Base-by-base conservation (phyloP, 2,888 invertebrate species). In the Macrostomum cliftonense region DNA sequence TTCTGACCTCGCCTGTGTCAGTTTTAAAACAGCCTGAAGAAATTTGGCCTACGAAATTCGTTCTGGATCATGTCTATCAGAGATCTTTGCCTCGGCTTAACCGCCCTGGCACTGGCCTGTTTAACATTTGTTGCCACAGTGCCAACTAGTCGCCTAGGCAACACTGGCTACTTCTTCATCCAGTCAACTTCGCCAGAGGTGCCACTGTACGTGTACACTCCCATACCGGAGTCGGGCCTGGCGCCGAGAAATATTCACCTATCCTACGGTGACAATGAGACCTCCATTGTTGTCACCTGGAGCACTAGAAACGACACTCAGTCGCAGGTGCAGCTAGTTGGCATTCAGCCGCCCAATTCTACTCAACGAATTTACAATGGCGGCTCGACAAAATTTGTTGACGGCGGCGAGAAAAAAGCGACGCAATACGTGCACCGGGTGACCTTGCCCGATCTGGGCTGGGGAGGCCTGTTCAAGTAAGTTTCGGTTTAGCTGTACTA, bases 391-490 rank as follows among this genome's bases (percentile, higher is more conserved):
- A 56, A 53, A 48, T 67, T 67, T 56, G 56, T 58, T 1, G 65
- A 64, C 54, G 61, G 61, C 11, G 65, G 66, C 5, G 39, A 48
- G 7, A 53, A 53, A 21, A 51, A 58, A 7, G 54, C 62, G 36
- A 52, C 46, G 5, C 58, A 63, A 46, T 65, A 58, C 50, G 62
- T 67, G 7, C 66, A 68, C 54, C 51, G 59, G 37, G 67, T 62
- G 2, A 53, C 47, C 12, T 48, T 67, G 37, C 57, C 50, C 1
- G 50, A 50, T 16, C 57, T 67, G 5, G 19, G 44, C 16, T 14
- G 44, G 20, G 19, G 20, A 2, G 14, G 44, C 12, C 14, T 14
- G 44, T 19, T 14, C 20, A 16, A 16, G 17, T 43, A 14, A 43
- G 40, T 14, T 5, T 14, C 9, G 2, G 19, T n/a, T n/a, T n/a